Conservation (phyloP, 2,113 vertebrate genomes). For the Cyanoderma ruficeps region DNA sequence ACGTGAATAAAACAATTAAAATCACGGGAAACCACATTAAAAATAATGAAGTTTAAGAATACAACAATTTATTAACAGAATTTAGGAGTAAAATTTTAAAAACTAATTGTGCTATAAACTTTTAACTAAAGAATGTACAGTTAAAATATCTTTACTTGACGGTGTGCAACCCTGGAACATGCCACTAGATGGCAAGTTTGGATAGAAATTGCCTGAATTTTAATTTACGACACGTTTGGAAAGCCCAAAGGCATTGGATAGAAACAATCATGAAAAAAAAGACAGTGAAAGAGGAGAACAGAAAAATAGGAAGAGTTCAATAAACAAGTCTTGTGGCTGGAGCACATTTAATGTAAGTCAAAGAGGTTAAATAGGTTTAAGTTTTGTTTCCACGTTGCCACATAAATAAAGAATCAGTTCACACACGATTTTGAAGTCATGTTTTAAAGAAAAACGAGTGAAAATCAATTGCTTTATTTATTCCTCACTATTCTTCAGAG, state of each 20-base stretch:
- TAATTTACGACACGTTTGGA: background rate
- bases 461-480: background rate
- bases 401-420: background rate
- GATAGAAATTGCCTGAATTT: background rate
- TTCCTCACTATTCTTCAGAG: background rate
- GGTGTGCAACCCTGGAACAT: background rate
- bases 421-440: accelerated
- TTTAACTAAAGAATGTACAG: background rate
- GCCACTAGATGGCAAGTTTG: constrained; percentile 65
- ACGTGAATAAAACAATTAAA: background rate
- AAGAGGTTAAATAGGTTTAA: background rate
- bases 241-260: background rate
- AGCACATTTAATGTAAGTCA: background rate
- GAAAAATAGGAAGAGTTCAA: background rate
- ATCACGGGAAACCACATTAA: background rate
- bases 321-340: background rate
- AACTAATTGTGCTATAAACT: background rate
- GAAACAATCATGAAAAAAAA: background rate
- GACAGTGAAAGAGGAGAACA: background rate
- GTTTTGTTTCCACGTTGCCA: background rate
- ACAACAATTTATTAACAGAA: background rate
- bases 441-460: background rate
- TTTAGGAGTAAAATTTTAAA: background rate
- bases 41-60: accelerated
- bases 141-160: background rate